phyloP scores from a whole-genome alignment of 2,113 vertebrate species.

The Lophura nycthemera region DNA sequence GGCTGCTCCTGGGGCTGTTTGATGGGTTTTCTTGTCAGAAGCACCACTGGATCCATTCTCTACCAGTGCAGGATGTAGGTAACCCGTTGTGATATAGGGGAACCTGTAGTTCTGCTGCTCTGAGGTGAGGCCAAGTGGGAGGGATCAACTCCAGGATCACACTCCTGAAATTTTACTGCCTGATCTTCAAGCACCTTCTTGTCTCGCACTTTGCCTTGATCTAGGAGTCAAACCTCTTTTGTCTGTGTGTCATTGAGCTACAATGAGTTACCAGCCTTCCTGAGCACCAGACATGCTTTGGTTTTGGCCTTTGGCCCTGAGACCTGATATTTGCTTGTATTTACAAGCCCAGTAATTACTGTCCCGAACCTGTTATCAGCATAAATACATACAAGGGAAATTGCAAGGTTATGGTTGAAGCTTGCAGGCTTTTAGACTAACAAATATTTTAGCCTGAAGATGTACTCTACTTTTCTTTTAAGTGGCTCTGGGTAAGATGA shows the following conservation, averaged over 20 bases:
- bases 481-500: slow-evolving; percentile 81
- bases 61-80: neutral
- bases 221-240: slow-evolving; percentile 2
- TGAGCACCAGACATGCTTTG: slow-evolving; percentile 16
- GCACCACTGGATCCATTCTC: neutral
- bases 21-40: neutral
- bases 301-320: slow-evolving; percentile 49
- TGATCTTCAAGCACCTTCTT: neutral
- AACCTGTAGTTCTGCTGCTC: neutral
- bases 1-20: neutral
- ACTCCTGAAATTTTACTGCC: neutral
- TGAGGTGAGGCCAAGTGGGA: neutral
- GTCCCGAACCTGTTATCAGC: slow-evolving; percentile 64
- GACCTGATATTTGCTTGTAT: slow-evolving; percentile 55
- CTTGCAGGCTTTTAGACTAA: slow-evolving; percentile 65
- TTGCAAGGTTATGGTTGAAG: slow-evolving; percentile 63
- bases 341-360: slow-evolving; percentile 71
- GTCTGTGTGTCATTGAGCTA: neutral
- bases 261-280: neutral
- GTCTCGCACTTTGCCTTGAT: neutral
- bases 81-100: neutral
- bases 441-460: slow-evolving; percentile 74
- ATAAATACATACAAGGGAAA: slow-evolving; percentile 64
- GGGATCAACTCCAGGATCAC: accelerated
- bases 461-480: slow-evolving; percentile 70